phyloP scores from a whole-genome alignment of 2,113 vertebrate species.

The Platycercus adscitus region DNA sequence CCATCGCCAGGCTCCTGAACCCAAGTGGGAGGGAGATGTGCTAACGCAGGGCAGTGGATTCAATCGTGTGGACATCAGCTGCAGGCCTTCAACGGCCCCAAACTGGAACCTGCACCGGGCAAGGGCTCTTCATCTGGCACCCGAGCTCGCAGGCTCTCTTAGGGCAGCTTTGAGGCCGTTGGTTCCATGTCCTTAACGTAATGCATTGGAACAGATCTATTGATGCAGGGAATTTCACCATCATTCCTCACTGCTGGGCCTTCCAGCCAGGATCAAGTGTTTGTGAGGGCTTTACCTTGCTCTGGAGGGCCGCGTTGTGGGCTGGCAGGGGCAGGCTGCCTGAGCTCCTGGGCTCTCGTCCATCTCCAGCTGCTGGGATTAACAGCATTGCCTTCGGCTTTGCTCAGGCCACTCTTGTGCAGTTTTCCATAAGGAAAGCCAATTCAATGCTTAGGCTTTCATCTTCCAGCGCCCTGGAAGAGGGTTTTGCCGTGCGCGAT shows the following conservation, averaged over 20 bases:
- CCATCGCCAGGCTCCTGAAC: neutral
- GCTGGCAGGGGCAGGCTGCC: neutral
- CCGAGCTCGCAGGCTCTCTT: neutral
- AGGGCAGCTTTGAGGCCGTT: rapidly evolving
- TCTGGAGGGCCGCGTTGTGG: neutral
- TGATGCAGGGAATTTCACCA: neutral
- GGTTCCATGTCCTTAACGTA: neutral
- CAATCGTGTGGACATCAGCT: neutral
- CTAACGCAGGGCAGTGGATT: neutral
- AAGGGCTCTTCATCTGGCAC: neutral
- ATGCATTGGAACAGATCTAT: neutral
- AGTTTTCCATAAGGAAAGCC: neutral
- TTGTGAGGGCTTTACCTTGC: neutral
- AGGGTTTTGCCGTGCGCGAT: rapidly evolving
- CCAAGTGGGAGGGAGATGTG: neutral
- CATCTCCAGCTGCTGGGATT: neutral
- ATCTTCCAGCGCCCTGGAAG: rapidly evolving
- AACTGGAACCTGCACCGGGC: rapidly evolving
- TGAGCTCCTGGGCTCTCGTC: neutral
- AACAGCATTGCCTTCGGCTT: neutral
- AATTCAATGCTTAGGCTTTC: neutral
- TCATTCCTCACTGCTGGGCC: neutral
- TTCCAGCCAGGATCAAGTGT: neutral
- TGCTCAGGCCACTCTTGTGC: rapidly evolving
- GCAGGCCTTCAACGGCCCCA: rapidly evolving